Evolutionary conservation across 2,888 invertebrate genomes (phyloP), one percentile per base, ranked within the genome.

Genomic region (Cerastis leucographa): DNA sequence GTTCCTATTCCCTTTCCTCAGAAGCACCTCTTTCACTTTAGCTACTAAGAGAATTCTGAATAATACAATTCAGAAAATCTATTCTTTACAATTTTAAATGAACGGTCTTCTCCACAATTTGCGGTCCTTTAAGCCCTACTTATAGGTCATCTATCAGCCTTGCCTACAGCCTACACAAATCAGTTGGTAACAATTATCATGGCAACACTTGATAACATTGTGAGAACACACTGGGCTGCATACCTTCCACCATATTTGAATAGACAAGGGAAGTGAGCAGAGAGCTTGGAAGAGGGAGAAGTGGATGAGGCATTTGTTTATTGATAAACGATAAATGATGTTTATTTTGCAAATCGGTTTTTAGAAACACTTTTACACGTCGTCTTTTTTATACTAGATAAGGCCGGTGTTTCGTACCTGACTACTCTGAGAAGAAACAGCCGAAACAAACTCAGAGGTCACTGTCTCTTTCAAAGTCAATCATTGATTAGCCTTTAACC

Each of bases 191-290:
- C 1, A 25, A 74, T 71, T 74, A 74, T 56, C 73, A 56, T 76
- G 68, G 72, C 59, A 51, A 74, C 62, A 64, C 71, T 76, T 49
- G 68, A 71, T 76, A 64, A 70, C 65, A 74, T 84, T 78, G 66
- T 66, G 11, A 25, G 62, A 35, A 46, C 44, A 69, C 78, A 76
- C 80, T 85, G 66, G 80, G 84, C 40, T 73, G 70, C 86, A 81
- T 88, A 44, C 44, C 64, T 44, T 25, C n/a, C 42, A 35, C 88
- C 87, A 82, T 86, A 85, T 85, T 86, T 82, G 84, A 85, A 78
- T 85, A 76, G 29, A 14, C 85, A 88, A 86, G 84, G 84, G 76
- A 78, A 87, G 42, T 40, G 29, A 59, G 25, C 61, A 22, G 0
- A 22, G 49, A 66, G 35, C 40, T 64, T 59, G 12, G 49, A 49